Conservation (phyloP, 2,888 invertebrate genomes). For the Lathronympha strigana region DNA sequence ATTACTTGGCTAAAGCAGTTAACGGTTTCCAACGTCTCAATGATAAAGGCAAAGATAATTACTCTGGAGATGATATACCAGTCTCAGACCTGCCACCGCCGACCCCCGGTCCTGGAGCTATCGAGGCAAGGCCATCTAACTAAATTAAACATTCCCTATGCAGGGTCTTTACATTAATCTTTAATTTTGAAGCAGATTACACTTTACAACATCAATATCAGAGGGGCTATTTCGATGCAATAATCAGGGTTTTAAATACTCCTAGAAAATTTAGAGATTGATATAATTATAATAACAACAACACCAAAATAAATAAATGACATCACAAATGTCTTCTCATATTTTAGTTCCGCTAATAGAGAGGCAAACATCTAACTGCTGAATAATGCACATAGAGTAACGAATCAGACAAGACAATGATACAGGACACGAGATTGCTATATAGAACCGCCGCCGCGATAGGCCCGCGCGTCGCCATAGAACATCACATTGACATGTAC, state of each 20-base stretch:
- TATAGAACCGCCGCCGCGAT: constrained; percentile 58
- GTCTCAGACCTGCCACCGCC: constrained; percentile 70
- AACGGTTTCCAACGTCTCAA: constrained; percentile 55
- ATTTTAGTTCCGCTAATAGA: constrained; percentile 76
- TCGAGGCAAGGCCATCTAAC: constrained; percentile 78
- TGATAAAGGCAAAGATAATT: constrained; percentile 58
- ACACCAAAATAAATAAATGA: constrained; percentile 79
- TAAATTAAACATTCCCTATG: constrained; percentile 73
- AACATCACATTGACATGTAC: constrained; percentile 81
- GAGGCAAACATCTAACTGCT: constrained; percentile 82
- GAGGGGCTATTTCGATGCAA: constrained; percentile 80
- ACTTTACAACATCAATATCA: constrained; percentile 80
- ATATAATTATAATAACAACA: constrained; percentile 71
- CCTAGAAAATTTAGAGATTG: constrained; percentile 69
- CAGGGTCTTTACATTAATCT: constrained; percentile 65
- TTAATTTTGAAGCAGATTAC: constrained; percentile 64
- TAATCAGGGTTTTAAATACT: constrained; percentile 70
- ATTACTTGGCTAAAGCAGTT: constrained; percentile 57
- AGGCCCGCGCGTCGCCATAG: constrained; percentile 57
- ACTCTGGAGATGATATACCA: constrained; percentile 66
- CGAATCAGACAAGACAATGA: constrained; percentile 79
- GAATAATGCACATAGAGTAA: constrained; percentile 80
- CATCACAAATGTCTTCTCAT: constrained; percentile 77
- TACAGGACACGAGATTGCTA: constrained; percentile 80
- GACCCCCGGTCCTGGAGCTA: constrained; percentile 72